Evolutionary conservation across 1,140 invertebrate genomes (phyloP), one percentile per base, ranked within the genome.

Genomic region (Rhopalosiphum maidis): DNA sequence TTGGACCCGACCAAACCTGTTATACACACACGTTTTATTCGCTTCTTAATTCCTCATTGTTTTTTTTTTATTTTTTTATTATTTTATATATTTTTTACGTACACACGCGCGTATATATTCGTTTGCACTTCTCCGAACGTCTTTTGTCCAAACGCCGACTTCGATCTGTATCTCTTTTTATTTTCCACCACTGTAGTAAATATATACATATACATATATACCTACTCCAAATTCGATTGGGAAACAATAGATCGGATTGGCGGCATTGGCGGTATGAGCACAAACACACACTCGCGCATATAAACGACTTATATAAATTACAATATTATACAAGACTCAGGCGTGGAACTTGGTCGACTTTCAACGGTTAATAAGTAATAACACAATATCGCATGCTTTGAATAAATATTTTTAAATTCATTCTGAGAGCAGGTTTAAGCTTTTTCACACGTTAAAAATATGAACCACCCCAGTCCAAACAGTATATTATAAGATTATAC

Each of bases 31-130:
- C 90, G 91, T 93, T 93, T 93, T 93, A 93, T 93, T 93, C 91
- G 91, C 91, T 93, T 93, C 91, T 93, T 93, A 93, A 93, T 93
- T 93, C 91, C 82, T 93, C 48, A 93, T 93, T 93, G 91, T 93
- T 93, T 93, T 93, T 91, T 30, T 30, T 91, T 48, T 91, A 51
- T n/a, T 91, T 54, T 82, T 83, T 83, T 92, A 35, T 92, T 83
- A 89, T 55, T 89, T 35, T 89, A 55, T 89, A 89, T 89, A 89
- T 89, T 89, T 85, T 89, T 89, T 55, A 89, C 88, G 35, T 55
- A 55, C 23, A 88, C 86, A 35, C 30, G n/a, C 46, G 46, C 54
- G 18, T 68, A 68, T 86, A 86, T 86, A 93, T 93, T 93, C 91
- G 91, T 93, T 93, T 93, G 91, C 91, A 93, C 91, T 93, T 93